Percentiles rank a stretch among this genome's conserved stretches.
Evolutionary conservation across 2,888 invertebrate genomes (phyloP).

Genomic region (Fragum whitleyi): DNA sequence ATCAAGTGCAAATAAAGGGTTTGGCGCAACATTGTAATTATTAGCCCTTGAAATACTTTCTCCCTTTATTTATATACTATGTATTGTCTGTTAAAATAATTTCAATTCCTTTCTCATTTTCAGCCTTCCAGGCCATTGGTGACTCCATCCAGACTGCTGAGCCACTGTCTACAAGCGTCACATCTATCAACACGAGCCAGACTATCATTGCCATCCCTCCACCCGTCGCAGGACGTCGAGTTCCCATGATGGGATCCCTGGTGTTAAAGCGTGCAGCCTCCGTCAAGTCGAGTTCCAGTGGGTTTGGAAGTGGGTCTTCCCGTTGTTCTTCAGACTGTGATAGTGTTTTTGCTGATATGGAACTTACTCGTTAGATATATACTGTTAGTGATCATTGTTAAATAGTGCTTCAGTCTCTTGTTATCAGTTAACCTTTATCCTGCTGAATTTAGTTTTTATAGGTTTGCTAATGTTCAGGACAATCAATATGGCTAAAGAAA

Average conservation of each 20-base stretch:
- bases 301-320: slow-evolving; percentile 52
- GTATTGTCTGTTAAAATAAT: no score
- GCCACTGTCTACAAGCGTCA: slow-evolving; percentile 7
- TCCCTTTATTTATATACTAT: no score
- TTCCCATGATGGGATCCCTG: slow-evolving; percentile 54
- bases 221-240: slow-evolving; percentile 16
- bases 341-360: slow-evolving; percentile 34
- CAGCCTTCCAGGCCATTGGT: slow-evolving; percentile 43
- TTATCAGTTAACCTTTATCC: no score
- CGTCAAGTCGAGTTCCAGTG: slow-evolving; percentile 46
- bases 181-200: neutral
- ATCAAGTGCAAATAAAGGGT: no score
- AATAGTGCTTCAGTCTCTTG: no score
- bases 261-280: slow-evolving; percentile 49
- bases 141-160: slow-evolving; percentile 12
- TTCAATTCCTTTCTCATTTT: no score
- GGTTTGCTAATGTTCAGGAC: no score
- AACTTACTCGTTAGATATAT: slow-evolving; percentile 38
- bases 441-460: no score
- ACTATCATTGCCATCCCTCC: neutral
- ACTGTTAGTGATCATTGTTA: neutral
- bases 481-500: no score
- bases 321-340: slow-evolving; percentile 36
- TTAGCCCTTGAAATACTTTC: no score
- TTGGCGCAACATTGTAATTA: no score